These are phyloP conservation scores for Nibea albiflora DNA, from an alignment of 2,113 vertebrate species.

Conservation along the genomic window DNA sequence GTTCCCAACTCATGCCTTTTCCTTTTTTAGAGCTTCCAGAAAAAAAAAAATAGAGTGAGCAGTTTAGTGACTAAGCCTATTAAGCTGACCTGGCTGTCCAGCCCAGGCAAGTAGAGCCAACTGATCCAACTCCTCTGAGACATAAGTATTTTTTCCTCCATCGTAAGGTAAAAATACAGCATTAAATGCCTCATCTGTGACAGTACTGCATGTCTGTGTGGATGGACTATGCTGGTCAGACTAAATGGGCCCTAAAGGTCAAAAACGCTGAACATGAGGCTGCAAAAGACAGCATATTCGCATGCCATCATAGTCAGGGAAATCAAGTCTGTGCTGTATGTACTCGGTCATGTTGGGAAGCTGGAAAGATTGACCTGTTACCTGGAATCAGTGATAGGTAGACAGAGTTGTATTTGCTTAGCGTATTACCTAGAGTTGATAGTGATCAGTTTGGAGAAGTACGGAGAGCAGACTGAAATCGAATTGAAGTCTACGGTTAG, in stretches of 20 bases:
- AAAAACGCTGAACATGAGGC: background rate
- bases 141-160: slow-evolving; percentile 4
- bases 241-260: slow-evolving; percentile 5
- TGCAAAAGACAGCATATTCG: background rate
- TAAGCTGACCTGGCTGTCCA: slow-evolving; percentile 1
- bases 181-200: slow-evolving; percentile 8
- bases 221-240: background rate
- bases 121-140: slow-evolving; percentile 10
- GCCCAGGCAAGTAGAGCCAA: background rate
- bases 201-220: background rate
- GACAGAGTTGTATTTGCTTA: no score
- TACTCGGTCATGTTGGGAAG: background rate
- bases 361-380: background rate
- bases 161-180: slow-evolving; percentile 3
- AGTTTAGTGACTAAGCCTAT: slow-evolving; percentile 14
- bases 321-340: background rate
- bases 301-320: background rate
- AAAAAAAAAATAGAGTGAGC: background rate
- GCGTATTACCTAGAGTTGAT: no score
- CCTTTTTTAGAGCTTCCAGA: background rate
- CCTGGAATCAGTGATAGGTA: no score
- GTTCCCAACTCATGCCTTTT: background rate
- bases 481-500: no score
- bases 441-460: no score
- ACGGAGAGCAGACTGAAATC: no score